Evolutionary conservation across 1,140 invertebrate species (phyloP), one percentile per base, ranked within the genome.

Genomic region (Apis cerana): DNA sequence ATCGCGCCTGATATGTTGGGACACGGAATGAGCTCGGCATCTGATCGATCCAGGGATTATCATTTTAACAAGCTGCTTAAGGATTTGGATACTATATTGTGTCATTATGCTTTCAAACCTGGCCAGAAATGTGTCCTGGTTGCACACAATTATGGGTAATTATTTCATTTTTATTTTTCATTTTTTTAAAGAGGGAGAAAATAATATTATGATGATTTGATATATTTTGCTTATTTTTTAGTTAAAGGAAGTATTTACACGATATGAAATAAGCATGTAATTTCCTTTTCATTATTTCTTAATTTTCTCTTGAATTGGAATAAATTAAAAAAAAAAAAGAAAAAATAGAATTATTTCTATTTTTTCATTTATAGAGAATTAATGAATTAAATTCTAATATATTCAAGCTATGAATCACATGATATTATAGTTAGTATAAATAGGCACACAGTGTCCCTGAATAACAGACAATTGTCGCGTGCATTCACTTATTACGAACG

Each of bases 1-100:
- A 92, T 97, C 62, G 96, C 96, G 1, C 95, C 96, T 9, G 97
- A 97, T 90, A 93, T 97, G 89, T 92, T 97, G 33, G 96, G 97
- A 2, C 97, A 97, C 92, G 97, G 97, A 3, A 94, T 96, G 82
- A 97, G 96, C 85, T 95, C 95, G 67, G 95, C 96, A 27, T 96
- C 96, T 15, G 91, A 94, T 83, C 93, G 95, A 58, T 85, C 92
- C 11, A 93, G 92, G 58, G 95, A 95, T 71, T 97, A 97, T 91
- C 95, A 94, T 48, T 97, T 97, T 89, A 92, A 94, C 69, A 96
- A 96, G 86, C 93, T 97, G 50, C 91, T 96, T 27, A 93, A 94
- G 68, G 96, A 97, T 90, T 83, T 96, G 1, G 93, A 96, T 58
- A 91, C 93, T 33, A 92, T 97, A 65, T 95, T 97, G 92, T 96